A percentile compares a stretch with the other conserved stretches of the same genome.
phyloP scores from a whole-genome alignment of 2,797 vertebrate genomes.

The Melopsittacus undulatus region DNA sequence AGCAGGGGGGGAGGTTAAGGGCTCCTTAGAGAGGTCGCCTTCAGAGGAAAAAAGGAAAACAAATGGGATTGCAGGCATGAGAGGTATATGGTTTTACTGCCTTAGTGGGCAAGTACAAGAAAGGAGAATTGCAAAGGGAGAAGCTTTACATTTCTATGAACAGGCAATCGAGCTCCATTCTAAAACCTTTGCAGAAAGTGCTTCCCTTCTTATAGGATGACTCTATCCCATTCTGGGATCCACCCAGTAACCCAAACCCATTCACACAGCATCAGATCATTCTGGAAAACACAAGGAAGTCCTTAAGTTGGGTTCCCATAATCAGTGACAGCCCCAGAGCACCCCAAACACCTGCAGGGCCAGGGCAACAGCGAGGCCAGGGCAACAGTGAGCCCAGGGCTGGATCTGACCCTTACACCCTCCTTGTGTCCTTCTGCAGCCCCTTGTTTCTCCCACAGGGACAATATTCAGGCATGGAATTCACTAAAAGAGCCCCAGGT shows the following conservation, averaged over 20 bases:
- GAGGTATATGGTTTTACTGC: slow-evolving; percentile 69
- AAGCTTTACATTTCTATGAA: slow-evolving; percentile 57
- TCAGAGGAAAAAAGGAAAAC: slow-evolving; percentile 49
- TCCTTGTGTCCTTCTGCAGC: not conserved
- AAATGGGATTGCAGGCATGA: slow-evolving; percentile 52
- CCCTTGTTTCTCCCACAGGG: fast-evolving
- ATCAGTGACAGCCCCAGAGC: fast-evolving
- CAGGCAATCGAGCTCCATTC: slow-evolving; percentile 31
- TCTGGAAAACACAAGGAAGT: fast-evolving
- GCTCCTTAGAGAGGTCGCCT: slow-evolving; percentile 32
- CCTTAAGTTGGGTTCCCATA: not conserved
- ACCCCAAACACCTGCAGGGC: fast-evolving
- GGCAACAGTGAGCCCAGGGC: not conserved
- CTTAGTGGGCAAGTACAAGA: slow-evolving; percentile 57
- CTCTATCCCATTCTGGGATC: not conserved
- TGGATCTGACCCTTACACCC: not conserved
- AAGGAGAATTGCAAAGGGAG: slow-evolving; percentile 40
- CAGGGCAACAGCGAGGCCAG: too few species aligned
- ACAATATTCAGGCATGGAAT: fast-evolving
- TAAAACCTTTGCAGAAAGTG: not conserved
- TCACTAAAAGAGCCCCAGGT: fast-evolving
- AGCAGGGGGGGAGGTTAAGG: slow-evolving; percentile 40
- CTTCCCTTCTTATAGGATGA: not conserved
- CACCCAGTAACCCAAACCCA: not conserved
- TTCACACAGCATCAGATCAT: fast-evolving